These are phyloP conservation scores for Entelurus aequoreus DNA, from an alignment of 2,113 vertebrate genomes.

Conservation along the genomic window DNA sequence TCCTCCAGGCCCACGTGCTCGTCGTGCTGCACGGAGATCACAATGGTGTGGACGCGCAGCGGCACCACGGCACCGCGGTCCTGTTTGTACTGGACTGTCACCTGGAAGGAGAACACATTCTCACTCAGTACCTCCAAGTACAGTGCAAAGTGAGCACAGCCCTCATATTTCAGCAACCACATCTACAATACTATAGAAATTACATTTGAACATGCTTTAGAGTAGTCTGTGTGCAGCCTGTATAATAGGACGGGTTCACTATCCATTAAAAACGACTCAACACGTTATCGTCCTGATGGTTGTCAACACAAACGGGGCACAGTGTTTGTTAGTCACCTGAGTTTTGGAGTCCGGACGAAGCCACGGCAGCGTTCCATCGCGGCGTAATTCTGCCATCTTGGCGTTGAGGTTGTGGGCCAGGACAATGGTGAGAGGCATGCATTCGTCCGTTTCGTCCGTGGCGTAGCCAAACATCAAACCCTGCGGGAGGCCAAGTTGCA, in stretches of 20 bases:
- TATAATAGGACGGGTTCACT: too few relatives aligned
- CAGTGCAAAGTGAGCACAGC: too few relatives aligned
- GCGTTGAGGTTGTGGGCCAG: slow-evolving; percentile 93
- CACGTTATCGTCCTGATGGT: too few relatives aligned
- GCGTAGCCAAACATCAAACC: slow-evolving; percentile 97
- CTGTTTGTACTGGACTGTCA: slow-evolving; percentile 91
- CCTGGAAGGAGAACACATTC: slow-evolving; percentile 52
- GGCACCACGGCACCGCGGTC: slow-evolving; percentile 88
- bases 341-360: slow-evolving; percentile 94
- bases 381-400: slow-evolving; percentile 88
- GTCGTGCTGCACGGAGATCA: slow-evolving; percentile 93
- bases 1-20: slow-evolving; percentile 83
- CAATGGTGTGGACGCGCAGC: slow-evolving; percentile 88
- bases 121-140: too few relatives aligned
- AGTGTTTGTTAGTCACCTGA: slow-evolving; percentile 71
- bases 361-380: slow-evolving; percentile 84
- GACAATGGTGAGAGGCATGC: slow-evolving; percentile 93
- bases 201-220: too few relatives aligned
- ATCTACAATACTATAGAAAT: too few relatives aligned
- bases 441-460: slow-evolving; percentile 93
- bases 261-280: too few relatives aligned
- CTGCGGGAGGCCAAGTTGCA: slow-evolving; percentile 52
- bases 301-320: not conserved
- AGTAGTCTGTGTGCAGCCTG: too few relatives aligned
- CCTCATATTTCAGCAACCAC: too few relatives aligned